Percentiles rank a stretch among this genome's conserved stretches.
Evolutionary conservation across 30 jellyfish, hydroid and myxozoan genomes (phyloP).

Genomic region (Hydra vulgaris): DNA sequence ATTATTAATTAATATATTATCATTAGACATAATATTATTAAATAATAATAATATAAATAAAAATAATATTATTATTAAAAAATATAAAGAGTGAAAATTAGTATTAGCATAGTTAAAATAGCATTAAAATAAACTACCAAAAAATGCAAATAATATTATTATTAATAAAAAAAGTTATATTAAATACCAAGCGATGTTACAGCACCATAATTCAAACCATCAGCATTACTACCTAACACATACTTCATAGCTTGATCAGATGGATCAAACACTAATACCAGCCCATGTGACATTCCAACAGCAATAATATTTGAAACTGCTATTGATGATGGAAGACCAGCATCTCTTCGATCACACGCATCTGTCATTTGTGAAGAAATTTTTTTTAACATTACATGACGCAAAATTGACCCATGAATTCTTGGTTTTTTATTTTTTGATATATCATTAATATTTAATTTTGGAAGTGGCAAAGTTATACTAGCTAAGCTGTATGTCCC

Average conservation of each 20-base stretch:
- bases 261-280: conserved; percentile 91
- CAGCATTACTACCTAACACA: conserved; percentile 73
- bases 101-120: background rate
- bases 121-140: background rate
- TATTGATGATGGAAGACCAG: conserved; percentile 97
- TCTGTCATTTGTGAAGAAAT: conserved; percentile 90
- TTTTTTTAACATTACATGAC: conserved; percentile 86
- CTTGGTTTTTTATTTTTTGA: conserved; percentile 43
- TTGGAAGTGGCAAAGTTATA: conserved; percentile 42
- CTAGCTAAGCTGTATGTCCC: conserved; percentile 33
- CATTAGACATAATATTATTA: no score
- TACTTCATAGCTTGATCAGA: conserved; percentile 85
- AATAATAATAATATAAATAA: no score
- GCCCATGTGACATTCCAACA: conserved; percentile 97
- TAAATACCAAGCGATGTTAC: conserved; percentile 73
- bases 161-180: background rate
- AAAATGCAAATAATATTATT: background rate
- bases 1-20: no score
- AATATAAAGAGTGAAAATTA: no score
- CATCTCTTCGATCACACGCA: conserved; percentile 95
- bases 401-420: conserved; percentile 77
- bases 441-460: conserved; percentile 22
- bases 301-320: conserved; percentile 87
- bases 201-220: conserved; percentile 98
- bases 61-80: no score